phyloP scores from a whole-genome alignment of 2,113 vertebrate species.

The Spheniscus mendiculus region DNA sequence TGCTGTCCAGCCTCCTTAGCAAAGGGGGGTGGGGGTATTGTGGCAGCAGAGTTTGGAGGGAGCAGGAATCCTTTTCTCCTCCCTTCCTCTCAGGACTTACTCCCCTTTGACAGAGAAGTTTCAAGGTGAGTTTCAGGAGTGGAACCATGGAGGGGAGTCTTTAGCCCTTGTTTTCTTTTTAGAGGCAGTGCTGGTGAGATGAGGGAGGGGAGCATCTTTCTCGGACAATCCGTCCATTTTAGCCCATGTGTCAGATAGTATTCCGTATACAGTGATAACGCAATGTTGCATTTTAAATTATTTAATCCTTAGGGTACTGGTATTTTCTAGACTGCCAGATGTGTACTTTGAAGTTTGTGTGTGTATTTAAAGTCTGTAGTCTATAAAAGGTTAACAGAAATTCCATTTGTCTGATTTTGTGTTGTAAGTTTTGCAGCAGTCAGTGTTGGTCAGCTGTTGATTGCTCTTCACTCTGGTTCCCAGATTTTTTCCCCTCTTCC shows the following conservation, averaged over 20 bases:
- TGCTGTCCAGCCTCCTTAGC: background rate
- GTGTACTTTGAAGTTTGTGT: slow-evolving; percentile 12
- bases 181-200: background rate
- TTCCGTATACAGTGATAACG: background rate
- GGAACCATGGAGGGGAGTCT: background rate
- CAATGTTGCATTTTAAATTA: slow-evolving; percentile 50
- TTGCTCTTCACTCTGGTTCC: slow-evolving; percentile 23
- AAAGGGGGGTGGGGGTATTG: background rate
- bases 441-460: background rate
- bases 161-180: background rate
- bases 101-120: background rate
- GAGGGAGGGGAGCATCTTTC: slow-evolving; percentile 19
- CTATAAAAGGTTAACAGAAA: slow-evolving; percentile 22
- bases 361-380: slow-evolving; percentile 40
- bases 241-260: background rate
- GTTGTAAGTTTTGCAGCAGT: slow-evolving; percentile 48
- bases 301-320: slow-evolving; percentile 41
- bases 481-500: background rate
- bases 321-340: slow-evolving; percentile 43
- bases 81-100: background rate
- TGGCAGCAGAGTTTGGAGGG: background rate
- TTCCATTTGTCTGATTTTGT: background rate
- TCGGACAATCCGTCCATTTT: background rate
- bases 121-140: background rate
- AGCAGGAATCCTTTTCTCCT: background rate